Evolutionary conservation across 2,888 invertebrate genomes (phyloP), one percentile per base, ranked within the genome.

Genomic region (Shargacucullia verbasci): DNA sequence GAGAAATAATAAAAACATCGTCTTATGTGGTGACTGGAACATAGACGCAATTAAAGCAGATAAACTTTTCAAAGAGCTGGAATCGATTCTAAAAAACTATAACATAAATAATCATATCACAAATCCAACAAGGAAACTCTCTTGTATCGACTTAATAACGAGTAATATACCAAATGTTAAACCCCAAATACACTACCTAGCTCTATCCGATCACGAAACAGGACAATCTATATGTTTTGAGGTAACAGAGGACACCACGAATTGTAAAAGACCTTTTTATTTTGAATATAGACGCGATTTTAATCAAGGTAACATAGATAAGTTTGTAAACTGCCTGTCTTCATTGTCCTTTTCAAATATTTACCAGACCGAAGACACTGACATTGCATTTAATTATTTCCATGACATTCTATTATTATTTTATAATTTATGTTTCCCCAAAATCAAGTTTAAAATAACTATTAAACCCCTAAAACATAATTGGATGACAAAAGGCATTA

Each of bases 201-300:
- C 41, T 8, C 13, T 41, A 31, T 41, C 41, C 0, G 41, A 41
- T 41, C 41, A 41, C 14, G 41, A 29, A 31, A 41, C 41, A 1
- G 41, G 41, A 5, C 41, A 41, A 41, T 25, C 13, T 8, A 29
- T 39, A 15, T 39, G 14, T 9, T 39, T 39, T 20, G 20, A 39
- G 0, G 4, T 5, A 5, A 1, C 7, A 1, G 5, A 1, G 7
- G 14, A 10, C 20, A 39, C 10, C 10, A 39, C 5, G 11, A 15
- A 39, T 11, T 15, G 4, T 2, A 15, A 39, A 6, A 15, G 6
- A 39, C 5, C 13, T 2, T 39, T 11, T 7, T 39, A 14, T 12
- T 31, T 41, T 13, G 41, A 41, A 29, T 13, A 29, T 11, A 29
- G 29, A 41, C 12, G 41, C 2, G 27, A 41, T 10, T 41, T 25